Base-by-base conservation (phyloP, 2,797 vertebrate species). In the Poecilia velifera region DNA sequence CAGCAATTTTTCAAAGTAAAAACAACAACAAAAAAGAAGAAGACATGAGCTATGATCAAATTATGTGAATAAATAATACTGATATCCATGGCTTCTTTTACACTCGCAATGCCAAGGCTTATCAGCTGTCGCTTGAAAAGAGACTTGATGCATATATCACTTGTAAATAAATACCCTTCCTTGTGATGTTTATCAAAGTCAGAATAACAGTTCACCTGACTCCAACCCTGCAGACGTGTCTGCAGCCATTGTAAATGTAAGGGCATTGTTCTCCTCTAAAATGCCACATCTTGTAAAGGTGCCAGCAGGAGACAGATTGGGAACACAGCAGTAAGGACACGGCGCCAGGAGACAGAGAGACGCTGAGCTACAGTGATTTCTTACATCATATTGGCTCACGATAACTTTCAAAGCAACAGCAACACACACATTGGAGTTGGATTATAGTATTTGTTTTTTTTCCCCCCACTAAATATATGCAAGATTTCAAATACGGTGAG, bases 231-330 rank as follows among this genome's bases (percentile, higher is more conserved):
- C 12, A 71, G 12, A 71, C 6, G 16, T 45, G 25, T 45, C 68
- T 45, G 68, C 41, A 71, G 68, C 68, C 68, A n/a, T 12, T 28
- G 16, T 7, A 28, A n/a, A 71, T 71, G 46, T 46, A 71, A 43
- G 41, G 13, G 6, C 41, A 28, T 14, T 28, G 13, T 28, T 71
- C 41, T 46, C 25, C 68, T 16, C 41, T 71, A 71, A 71, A 46
- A 28, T 46, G 13, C n/a, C 49, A 51, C 25, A 57, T 59, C 57
- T 59, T 75, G 73, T 31, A 75, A 22, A 75, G 41, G 73, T n/a
- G 68, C 14, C 43, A 71, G 13, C 68, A 71, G 25, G 41, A 71
- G 43, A 45, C 41, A 71, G 68, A 46, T 45, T 71, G 18, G 36
- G 39, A 70, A 43, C 39, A 45, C 41, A 71, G 68, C 68, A 71